These are phyloP conservation scores for Mylabris sibirica DNA, from an alignment of 2,888 invertebrate species.

Conservation along the genomic window DNA sequence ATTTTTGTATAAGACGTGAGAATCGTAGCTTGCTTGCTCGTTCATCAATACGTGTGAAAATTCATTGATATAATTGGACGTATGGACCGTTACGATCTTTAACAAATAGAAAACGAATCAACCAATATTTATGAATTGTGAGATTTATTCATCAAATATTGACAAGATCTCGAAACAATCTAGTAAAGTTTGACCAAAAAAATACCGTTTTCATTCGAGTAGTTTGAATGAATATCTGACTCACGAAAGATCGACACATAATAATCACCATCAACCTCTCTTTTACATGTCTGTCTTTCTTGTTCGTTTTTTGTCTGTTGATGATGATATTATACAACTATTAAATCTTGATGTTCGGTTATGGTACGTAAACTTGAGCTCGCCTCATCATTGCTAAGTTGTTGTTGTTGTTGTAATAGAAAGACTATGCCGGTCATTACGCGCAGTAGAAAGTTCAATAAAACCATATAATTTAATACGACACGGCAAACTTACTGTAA, in stretches of 20 bases:
- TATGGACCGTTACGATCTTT: neutral
- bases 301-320: neutral
- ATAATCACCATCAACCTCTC: neutral
- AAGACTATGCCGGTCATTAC: constrained; percentile 6
- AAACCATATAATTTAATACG: constrained; percentile 12
- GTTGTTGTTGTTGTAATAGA: constrained; percentile 5
- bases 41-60: neutral
- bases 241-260: neutral
- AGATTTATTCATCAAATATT: constrained; percentile 7
- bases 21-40: neutral
- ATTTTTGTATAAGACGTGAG: neutral
- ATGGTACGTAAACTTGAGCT: neutral
- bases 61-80: neutral
- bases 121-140: constrained; percentile 4
- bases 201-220: neutral
- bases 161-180: neutral
- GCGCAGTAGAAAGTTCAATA: constrained; percentile 4
- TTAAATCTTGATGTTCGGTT: constrained; percentile 5
- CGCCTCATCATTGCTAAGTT: neutral
- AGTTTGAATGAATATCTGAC: constrained; percentile 1
- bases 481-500: constrained; percentile 11
- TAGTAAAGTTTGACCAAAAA: neutral
- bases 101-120: neutral
- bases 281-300: neutral
- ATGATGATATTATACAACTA: neutral